Conservation (phyloP, 92 coral and sea anemone genomes). For the Palythoa caribaeorum region DNA sequence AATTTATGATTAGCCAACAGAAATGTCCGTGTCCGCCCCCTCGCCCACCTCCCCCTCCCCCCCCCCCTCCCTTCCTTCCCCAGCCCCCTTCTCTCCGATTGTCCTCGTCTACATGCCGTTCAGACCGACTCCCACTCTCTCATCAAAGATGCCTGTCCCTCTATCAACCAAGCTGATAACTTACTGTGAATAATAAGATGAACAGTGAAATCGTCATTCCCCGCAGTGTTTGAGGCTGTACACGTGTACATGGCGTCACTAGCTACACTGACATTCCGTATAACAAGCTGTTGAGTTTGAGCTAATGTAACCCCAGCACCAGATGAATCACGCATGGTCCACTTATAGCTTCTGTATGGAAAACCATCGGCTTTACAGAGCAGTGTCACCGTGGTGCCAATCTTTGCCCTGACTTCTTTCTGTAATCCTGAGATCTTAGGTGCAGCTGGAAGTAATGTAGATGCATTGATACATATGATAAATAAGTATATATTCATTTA, state of each 20-base stretch:
- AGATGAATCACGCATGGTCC: constrained; percentile 9
- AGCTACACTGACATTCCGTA: constrained; percentile 8
- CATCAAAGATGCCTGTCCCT: no score
- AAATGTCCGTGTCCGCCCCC: no score
- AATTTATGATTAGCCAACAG: no score
- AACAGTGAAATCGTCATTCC: not conserved
- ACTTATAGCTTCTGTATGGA: constrained; percentile 26
- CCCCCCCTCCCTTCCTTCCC: no score
- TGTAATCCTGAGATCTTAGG: constrained; percentile 31
- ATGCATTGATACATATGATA: no score
- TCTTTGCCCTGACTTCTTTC: constrained; percentile 25
- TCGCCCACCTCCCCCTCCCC: no score
- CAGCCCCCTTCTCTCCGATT: no score
- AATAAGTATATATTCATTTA: no score
- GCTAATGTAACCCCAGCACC: not conserved
- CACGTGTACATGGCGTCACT: constrained; percentile 17
- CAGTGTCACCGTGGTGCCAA: constrained; percentile 21
- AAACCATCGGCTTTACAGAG: constrained; percentile 22
- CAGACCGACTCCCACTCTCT: no score
- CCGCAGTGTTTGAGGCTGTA: constrained; percentile 10
- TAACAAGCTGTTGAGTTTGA: constrained; percentile 16
- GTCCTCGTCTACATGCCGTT: no score
- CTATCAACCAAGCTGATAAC: not conserved
- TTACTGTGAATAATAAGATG: constrained; percentile 24
- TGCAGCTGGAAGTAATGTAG: not conserved